Base-by-base conservation (phyloP, 2,888 invertebrate genomes). In the Clepsis dumicolana region DNA sequence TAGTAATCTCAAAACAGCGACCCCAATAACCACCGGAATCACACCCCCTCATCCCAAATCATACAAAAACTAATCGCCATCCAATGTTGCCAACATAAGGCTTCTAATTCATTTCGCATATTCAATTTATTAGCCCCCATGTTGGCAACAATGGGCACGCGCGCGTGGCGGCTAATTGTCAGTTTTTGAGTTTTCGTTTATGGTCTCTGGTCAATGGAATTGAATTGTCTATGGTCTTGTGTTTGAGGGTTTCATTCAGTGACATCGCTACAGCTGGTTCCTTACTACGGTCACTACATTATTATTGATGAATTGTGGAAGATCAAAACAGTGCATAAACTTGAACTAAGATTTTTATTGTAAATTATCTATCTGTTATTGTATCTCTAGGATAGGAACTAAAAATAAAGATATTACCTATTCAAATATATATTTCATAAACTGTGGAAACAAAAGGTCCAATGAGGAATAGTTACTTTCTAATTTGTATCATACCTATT, bases 61-160 rank as follows among this genome's bases (percentile, higher is more conserved):
- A 63, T 52, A 67, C 50, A 63, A 67, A 44, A 67, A 67, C 67
- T 67, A 67, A 67, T 67, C 67, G 67, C 56, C 62, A 57, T 63
- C 67, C 56, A 67, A 62, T 67, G 67, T 67, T 38, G 67, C 67
- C 67, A 67, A 56, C 67, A 73, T 78, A 83, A 69, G 87, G 88
- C 79, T 88, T 88, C 87, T 81, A 84, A 87, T 87, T 82, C 79
- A 81, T 82, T 83, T 84, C 80, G 80, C 82, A 87, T 87, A 86
- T 82, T 80, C 80, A 70, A 72, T 80, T 78, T 75, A 79, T 85
- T 80, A 75, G 64, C 71, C 73, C 54, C 64, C 50, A 63, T 73
- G 72, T 74, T 73, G 74, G 70, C 70, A 70, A 78, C 80, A 83
- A 79, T 78, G 74, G 77, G 67, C 87, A 79, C 86, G 86, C 77